A percentile compares a stretch with the other conserved stretches of the same genome.
phyloP scores from a whole-genome alignment of 2,113 vertebrate genomes.

The Entosphenus tridentatus region DNA sequence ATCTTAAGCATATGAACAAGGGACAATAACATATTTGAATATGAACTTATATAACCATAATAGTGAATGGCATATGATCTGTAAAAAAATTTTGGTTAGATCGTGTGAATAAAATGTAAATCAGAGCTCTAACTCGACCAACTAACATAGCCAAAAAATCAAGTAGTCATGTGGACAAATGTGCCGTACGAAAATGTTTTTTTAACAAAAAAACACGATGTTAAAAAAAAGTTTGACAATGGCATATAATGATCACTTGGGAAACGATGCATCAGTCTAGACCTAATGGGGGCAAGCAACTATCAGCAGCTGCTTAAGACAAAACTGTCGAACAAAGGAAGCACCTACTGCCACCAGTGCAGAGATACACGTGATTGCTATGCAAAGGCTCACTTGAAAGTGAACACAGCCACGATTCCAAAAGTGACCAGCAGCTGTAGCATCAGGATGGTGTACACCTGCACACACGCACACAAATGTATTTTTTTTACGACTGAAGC shows the following conservation, averaged over 20 bases:
- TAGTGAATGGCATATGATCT: no score
- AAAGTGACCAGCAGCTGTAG: slow-evolving; percentile 55
- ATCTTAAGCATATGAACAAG: no score
- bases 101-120: no score
- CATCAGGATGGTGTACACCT: slow-evolving; percentile 68
- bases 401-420: slow-evolving; percentile 53
- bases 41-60: no score
- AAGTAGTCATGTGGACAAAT: no score
- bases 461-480: slow-evolving; percentile 5
- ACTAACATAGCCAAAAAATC: no score
- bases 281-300: not conserved
- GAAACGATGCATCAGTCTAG: not conserved
- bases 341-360: not conserved
- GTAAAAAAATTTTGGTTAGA: no score
- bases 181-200: no score
- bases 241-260: not conserved
- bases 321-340: not conserved
- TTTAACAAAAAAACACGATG: no score
- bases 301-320: not conserved
- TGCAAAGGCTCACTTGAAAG: slow-evolving; percentile 47
- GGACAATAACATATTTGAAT: no score
- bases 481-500: not conserved
- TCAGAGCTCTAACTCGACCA: no score
- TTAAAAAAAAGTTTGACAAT: not conserved
- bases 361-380: not conserved